Base-by-base conservation (phyloP, 2,797 vertebrate genomes). In the Clarias pachynema region DNA sequence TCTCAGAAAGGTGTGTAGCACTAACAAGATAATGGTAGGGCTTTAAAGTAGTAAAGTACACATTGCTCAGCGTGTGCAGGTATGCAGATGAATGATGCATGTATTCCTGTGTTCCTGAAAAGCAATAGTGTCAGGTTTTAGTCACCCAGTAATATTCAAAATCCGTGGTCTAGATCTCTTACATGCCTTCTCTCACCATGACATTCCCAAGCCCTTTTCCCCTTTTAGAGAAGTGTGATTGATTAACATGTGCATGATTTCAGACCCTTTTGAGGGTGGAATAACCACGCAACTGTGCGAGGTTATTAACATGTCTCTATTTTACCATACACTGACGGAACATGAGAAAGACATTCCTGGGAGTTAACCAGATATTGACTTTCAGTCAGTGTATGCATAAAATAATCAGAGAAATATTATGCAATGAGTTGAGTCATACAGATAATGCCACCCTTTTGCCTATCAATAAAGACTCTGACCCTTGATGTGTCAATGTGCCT, bases 151-250 rank as follows among this genome's bases (percentile, higher is more conserved):
- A 22, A 22, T 66, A 66, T 80, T 80, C 26, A 60, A 60, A 75
- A 59, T 65, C 7, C 53, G 12, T 29, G 16, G 9, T 66, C 22
- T 56, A 56, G 24, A 26, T 37, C 79, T 49, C n/a, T 78, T 49
- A 87, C 90, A 92, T 85, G 96, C 96, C 96, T 97, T 99, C 97
- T 95, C 97, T 97, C 97, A 97, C 96, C 93, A 95, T 95, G 96
- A 95, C 95, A 97, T 97, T 97, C 95, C 96, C 95, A 94, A 93
- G 92, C 89, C 88, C 92, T 86, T 89, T 92, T 90, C 92, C 94
- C 91, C 89, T 93, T 90, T 92, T 92, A 93, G 91, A 92, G 81
- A 89, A 90, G 88, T 92, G 87, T 88, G 90, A 93, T 92, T 92
- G 91, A 92, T 92, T 91, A 93, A 89, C 86, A 86, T 92, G 94